A percentile compares a stretch with the other conserved stretches of the same genome.
These are phyloP conservation scores for Distichodus sexfasciatus DNA, from an alignment of 2,797 vertebrate genomes.

Conservation along the genomic window DNA sequence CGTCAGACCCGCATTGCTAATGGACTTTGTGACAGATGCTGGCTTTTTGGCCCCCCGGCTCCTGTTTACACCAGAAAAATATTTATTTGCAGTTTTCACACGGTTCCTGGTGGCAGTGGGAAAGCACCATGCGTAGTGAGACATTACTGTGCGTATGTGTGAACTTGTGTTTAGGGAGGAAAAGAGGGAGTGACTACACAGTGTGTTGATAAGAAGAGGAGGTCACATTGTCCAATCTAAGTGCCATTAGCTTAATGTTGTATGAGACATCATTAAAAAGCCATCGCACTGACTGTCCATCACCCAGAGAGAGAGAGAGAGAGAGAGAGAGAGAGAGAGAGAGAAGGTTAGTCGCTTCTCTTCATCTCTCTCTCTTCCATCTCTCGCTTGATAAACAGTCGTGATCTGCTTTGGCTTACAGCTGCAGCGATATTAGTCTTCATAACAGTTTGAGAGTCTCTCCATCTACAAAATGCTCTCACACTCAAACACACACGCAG, in stretches of 20 bases:
- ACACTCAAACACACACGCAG: neutral
- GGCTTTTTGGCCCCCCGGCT: no score
- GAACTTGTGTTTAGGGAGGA: neutral
- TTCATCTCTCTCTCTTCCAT: neutral
- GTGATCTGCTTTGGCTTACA: slow-evolving; percentile 1
- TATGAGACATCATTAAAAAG: slow-evolving; percentile 55
- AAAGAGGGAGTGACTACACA: slow-evolving; percentile 6
- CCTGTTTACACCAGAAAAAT: no score
- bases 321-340: slow-evolving; percentile 6
- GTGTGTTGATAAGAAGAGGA: slow-evolving; percentile 26
- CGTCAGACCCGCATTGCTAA: no score
- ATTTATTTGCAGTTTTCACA: no score
- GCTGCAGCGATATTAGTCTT: neutral
- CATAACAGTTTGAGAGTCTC: slow-evolving; percentile 1
- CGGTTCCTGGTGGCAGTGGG: no score
- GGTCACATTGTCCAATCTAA: slow-evolving; percentile 51
- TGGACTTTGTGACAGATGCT: no score
- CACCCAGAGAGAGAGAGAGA: slow-evolving; percentile 13
- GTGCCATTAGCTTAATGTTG: slow-evolving; percentile 50
- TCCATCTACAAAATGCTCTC: neutral
- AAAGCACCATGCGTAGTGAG: no score
- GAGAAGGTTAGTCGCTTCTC: neutral
- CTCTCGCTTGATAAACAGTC: slow-evolving; percentile 6
- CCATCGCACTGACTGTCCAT: slow-evolving; percentile 49
- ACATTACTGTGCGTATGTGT: neutral